Evolutionary conservation across 2,797 vertebrate species (phyloP).

Genomic region (Poecilia picta): DNA sequence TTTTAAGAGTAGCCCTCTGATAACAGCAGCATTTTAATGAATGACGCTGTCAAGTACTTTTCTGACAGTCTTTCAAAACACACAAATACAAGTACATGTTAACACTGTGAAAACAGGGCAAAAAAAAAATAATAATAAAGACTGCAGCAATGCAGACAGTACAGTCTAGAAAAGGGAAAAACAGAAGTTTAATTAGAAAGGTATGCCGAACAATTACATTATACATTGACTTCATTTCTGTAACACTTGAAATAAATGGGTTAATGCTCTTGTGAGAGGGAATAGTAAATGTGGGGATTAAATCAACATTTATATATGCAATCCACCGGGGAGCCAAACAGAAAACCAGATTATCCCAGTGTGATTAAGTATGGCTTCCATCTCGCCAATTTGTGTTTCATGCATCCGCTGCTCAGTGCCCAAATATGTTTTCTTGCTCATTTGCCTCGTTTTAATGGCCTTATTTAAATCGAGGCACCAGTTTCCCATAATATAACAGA

Average conservation of each 20-base stretch:
- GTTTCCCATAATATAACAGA: neutral
- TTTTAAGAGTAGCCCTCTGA: slow-evolving; percentile 31
- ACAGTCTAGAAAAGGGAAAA: neutral
- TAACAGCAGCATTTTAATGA: slow-evolving; percentile 39
- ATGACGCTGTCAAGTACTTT: slow-evolving; percentile 5
- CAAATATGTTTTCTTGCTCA: neutral
- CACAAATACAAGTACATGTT: neutral
- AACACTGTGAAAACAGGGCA: neutral
- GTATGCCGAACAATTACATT: neutral
- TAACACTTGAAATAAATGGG: neutral
- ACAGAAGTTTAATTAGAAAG: neutral
- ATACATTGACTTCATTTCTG: neutral
- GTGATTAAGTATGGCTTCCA: neutral
- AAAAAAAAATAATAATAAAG: neutral
- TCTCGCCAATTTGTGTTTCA: neutral
- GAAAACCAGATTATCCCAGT: neutral
- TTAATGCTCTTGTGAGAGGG: neutral
- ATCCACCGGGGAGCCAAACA: neutral
- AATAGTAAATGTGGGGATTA: neutral
- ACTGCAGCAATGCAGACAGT: neutral
- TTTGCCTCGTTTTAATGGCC: neutral
- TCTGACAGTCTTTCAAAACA: slow-evolving; percentile 2
- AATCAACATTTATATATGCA: neutral
- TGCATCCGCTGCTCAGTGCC: neutral
- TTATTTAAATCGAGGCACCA: neutral